phyloP scores from a whole-genome alignment of 2,797 vertebrate genomes.

The Erethizon dorsatum region DNA sequence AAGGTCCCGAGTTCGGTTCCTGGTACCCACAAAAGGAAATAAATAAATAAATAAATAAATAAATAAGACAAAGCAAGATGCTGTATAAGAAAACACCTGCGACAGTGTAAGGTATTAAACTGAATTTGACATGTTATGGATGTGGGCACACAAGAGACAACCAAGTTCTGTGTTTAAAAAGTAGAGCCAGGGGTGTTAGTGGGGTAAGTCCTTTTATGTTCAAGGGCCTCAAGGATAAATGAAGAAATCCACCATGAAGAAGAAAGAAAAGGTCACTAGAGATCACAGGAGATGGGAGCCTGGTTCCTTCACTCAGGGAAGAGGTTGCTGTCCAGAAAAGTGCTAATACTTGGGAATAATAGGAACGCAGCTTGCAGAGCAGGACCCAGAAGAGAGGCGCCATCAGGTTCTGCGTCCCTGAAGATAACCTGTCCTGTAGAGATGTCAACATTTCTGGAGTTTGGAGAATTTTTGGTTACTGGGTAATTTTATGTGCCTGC shows the following conservation, averaged over 20 bases:
- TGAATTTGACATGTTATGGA: neutral
- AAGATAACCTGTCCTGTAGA: neutral
- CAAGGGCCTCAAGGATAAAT: neutral
- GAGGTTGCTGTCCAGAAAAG: neutral
- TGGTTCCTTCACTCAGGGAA: neutral
- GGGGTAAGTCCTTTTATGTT: neutral
- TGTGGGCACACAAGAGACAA: neutral
- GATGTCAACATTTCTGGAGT: neutral
- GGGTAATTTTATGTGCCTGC: neutral
- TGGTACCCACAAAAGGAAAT: no score
- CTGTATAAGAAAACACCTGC: neutral
- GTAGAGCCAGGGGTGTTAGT: rapidly evolving
- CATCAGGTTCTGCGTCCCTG: neutral
- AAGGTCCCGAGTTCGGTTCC: no score
- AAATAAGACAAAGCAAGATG: neutral
- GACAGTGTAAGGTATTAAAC: neutral
- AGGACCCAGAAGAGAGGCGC: neutral
- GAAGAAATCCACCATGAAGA: neutral
- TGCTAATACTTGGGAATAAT: neutral
- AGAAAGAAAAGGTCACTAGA: neutral
- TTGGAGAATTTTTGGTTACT: neutral
- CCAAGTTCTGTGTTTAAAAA: constrained; percentile 36
- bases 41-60: no score
- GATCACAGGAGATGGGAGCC: neutral
- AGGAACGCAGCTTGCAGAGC: neutral